Evolutionary conservation across 1,140 invertebrate species (phyloP), one percentile per base, ranked within the genome.

Genomic region (Venustaconcha ellipsiformis): DNA sequence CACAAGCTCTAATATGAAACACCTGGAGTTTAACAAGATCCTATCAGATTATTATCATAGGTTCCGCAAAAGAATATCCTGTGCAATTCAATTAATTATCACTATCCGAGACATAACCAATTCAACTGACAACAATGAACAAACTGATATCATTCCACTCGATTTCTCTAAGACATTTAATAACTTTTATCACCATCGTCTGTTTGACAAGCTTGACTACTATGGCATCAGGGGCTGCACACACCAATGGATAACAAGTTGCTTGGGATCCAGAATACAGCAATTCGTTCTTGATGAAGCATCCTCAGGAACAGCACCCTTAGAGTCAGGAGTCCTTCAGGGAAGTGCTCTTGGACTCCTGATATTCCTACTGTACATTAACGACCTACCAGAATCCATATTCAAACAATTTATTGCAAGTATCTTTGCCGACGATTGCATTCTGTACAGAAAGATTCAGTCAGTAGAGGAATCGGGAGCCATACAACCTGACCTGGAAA

Each of bases 371-470:
- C 8, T 70, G 13, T 72, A 57, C 17, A 74, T 70, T 57, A 78
- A 74, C 56, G 76, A 78, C 37, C 66, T 78, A 58, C 76, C 70
- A 17, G 66, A 73, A 2, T 68, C 59, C n/a, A 58, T 77, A 15
- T 59, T 30, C 12, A 8, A n/a, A 14, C 4, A 62, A 18, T 74
- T 57, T 3, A 72, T 13, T 20, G 60, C 64, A 13, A 48, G 75
- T 6, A 15, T 76, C n/a, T 76, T 76, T 66, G 74, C 74, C 0
- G 74, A 76, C 55, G 68, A 68, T 37, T 67, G 75, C 58, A 70
- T 60, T 14, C 70, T 77, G 8, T 77, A 77, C 23, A 17, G 70
- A 17, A 57, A 64, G 14, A 72, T 78, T 58, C 8, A 60, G 8
- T 26, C 17, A 30, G 26, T 23, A 59, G 37, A 67, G 69, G 76